Conservation (phyloP, 2,888 invertebrate species). For the Esperia sulphurella region DNA sequence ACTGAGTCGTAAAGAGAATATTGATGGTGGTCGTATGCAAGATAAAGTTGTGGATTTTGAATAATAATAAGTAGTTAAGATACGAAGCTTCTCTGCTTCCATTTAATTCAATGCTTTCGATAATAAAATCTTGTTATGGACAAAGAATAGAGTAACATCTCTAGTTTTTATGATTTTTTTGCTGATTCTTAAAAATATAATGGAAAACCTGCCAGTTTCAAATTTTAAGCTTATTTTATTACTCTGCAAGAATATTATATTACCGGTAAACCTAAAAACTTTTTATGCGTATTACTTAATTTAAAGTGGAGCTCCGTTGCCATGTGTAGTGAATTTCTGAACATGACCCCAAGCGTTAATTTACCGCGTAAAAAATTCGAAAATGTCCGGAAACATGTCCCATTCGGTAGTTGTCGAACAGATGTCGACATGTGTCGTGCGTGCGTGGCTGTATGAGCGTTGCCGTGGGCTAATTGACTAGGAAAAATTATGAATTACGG, state of each 20-base stretch:
- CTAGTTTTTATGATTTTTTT: background rate
- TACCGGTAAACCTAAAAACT: no score
- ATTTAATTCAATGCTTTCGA: conserved; percentile 12
- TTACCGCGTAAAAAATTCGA: conserved; percentile 60
- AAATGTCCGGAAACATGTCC: conserved; percentile 65
- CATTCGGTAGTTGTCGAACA: conserved; percentile 66
- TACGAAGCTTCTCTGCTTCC: conserved; percentile 9
- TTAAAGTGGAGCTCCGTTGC: no score
- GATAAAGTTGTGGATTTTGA: conserved; percentile 56
- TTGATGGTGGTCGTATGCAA: conserved; percentile 49
- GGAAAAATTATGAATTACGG: conserved; percentile 11
- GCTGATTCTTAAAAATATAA: background rate
- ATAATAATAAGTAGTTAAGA: conserved; percentile 31
- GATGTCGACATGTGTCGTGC: conserved; percentile 73
- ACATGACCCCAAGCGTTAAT: conserved; percentile 54
- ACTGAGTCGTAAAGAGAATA: conserved; percentile 52
- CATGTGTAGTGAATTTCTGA: conserved; percentile 35
- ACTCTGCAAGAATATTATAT: no score
- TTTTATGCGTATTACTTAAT: no score
- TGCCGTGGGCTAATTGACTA: conserved; percentile 65
- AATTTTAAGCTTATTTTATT: no score
- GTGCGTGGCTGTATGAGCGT: background rate
- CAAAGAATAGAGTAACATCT: background rate
- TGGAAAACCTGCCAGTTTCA: background rate
- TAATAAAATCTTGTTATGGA: conserved; percentile 4